Percentiles rank a stretch among this genome's conserved stretches.
Conservation (phyloP, 2,113 vertebrate species). For the Rhea americana region DNA sequence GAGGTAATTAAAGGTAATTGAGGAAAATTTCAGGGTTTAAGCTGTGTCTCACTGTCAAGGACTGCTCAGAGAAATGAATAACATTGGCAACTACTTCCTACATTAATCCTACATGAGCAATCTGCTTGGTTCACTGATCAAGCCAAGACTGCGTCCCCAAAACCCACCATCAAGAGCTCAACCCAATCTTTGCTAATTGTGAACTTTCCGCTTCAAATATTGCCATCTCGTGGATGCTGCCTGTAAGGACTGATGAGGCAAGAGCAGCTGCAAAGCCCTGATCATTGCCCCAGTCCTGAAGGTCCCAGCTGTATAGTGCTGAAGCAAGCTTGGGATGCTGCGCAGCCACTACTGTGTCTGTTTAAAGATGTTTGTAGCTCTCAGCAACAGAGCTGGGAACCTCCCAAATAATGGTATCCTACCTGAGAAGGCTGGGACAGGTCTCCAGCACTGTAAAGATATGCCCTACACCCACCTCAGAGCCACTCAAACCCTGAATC, state of each 20-base stretch:
- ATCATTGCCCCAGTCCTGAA: not conserved
- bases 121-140: not conserved
- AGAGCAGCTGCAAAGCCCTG: not conserved
- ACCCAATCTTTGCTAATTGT: not conserved
- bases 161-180: not conserved
- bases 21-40: not conserved
- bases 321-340: not conserved
- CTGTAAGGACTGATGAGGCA: not conserved
- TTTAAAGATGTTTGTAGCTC: not conserved
- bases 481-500: not conserved
- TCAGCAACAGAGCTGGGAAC: not conserved
- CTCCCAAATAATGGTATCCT: not conserved
- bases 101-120: not conserved
- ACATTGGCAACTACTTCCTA: not conserved
- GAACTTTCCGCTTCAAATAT: not conserved
- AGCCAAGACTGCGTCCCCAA: not conserved
- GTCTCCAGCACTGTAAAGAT: too few species aligned
- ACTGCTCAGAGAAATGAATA: not conserved
- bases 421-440: not conserved
- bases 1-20: not conserved
- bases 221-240: slow-evolving; percentile 50
- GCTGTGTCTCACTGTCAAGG: not conserved
- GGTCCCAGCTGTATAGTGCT: not conserved
- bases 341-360: not conserved
- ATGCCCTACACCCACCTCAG: not conserved